These are phyloP conservation scores for Amazonetta brasiliensis DNA, from an alignment of 2,797 vertebrate genomes.

Conservation along the genomic window DNA sequence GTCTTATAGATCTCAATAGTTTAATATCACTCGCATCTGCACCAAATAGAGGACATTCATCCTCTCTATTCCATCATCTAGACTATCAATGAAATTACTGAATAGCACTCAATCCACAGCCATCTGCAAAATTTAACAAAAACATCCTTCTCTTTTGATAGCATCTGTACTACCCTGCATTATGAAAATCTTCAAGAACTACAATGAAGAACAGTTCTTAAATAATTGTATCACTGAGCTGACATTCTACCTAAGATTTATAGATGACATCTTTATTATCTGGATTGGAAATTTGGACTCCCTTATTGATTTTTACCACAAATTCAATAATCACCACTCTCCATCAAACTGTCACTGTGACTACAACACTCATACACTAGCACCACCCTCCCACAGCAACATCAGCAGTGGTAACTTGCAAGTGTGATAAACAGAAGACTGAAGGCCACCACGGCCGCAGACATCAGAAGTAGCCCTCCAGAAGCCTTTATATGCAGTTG, in stretches of 20 bases:
- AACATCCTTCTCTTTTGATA: not conserved
- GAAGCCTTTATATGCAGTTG: not conserved
- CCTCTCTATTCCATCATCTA: not conserved
- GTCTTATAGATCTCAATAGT: not conserved
- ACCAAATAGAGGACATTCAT: not conserved
- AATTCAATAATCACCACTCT: slow-evolving; percentile 35
- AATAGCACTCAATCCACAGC: not conserved
- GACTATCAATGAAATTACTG: not conserved
- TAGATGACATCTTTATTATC: slow-evolving; percentile 11
- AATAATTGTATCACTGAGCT: not conserved
- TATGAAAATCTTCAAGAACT: not conserved
- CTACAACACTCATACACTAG: not conserved
- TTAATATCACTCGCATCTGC: not conserved
- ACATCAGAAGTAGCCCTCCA: not conserved
- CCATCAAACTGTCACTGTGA: slow-evolving; percentile 41
- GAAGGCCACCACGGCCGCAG: not conserved
- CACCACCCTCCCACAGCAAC: not conserved
- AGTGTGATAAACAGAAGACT: not conserved
- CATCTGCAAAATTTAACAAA: not conserved
- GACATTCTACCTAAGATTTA: not conserved
- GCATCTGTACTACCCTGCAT: not conserved
- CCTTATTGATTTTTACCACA: slow-evolving; percentile 52
- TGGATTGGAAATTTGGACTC: slow-evolving; percentile 8
- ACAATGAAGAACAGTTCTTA: not conserved
- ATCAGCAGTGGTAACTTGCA: not conserved